Evolutionary conservation across 2,888 invertebrate species (phyloP), one percentile per base, ranked within the genome.

Genomic region (Lithophane ornitopus): DNA sequence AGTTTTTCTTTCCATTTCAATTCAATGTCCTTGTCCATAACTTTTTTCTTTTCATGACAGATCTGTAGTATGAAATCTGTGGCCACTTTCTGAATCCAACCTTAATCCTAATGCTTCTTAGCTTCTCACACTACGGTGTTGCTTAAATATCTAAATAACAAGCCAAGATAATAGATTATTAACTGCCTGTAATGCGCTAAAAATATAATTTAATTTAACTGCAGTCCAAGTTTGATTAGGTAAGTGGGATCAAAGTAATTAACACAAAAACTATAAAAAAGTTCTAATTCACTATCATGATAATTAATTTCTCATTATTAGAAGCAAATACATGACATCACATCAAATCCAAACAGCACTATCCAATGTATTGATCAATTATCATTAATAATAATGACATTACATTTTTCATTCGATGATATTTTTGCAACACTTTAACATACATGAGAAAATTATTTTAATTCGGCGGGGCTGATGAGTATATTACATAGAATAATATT

Each of bases 121-220:
- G 94, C 94, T 95, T 94, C 84, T 93, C 92, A 93, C 90, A 87
- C 84, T 67, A 67, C 54, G 54, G 81, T 86, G 89, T 87, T 90
- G 90, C 89, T 85, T 78, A 74, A 88, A 90, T 86, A 89, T 88
- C 71, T 41, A 34, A 65, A 14, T 46, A 49, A 58, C 14, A 41
- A 22, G 3, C 12, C 1, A 28, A 26, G 3, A 56, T 39, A 63
- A 22, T 44, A 46, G 1, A 26, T 28, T 2, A 61, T 34, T 41
- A 65, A 52, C 4, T 70, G 56, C 41, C 19, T 61, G 16, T 34
- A n/a, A n/a, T 61, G 12, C 2, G 22, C 59, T 74, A 44, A 52
- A 59, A 52, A 19, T 28, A 49, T 16, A 28, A 73, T 74, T 70
- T 41, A 9, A 70, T 41, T 12, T 74, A 19, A 74, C 74, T 44